phyloP scores from a whole-genome alignment of 2,797 vertebrate genomes.

The Enteromius treurensis region DNA sequence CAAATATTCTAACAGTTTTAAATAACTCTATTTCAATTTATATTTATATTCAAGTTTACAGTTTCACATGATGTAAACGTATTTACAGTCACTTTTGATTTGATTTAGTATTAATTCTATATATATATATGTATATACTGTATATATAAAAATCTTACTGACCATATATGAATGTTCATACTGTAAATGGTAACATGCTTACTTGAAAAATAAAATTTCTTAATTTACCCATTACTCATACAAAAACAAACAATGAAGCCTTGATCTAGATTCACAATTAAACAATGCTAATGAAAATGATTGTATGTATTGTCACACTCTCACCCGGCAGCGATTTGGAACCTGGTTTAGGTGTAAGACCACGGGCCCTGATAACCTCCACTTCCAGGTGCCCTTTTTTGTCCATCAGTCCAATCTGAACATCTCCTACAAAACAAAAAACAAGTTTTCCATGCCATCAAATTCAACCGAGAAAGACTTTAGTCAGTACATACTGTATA shows the following conservation, averaged over 20 bases:
- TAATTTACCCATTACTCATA: neutral
- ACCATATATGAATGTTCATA: neutral
- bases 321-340: slow-evolving; percentile 98
- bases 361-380: slow-evolving; percentile 97
- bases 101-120: no score
- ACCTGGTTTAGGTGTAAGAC: slow-evolving; percentile 95
- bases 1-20: neutral
- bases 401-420: slow-evolving; percentile 97
- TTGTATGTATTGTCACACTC: slow-evolving; percentile 21
- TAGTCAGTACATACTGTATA: no score
- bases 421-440: slow-evolving; percentile 82
- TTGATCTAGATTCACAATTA: neutral
- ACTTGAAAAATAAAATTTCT: neutral
- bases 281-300: neutral
- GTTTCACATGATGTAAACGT: neutral
- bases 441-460: neutral
- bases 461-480: neutral
- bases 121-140: no score
- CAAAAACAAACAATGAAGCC: neutral
- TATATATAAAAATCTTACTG: no score
- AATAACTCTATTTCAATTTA: neutral
- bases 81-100: neutral
- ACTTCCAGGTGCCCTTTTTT: slow-evolving; percentile 98
- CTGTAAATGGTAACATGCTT: neutral
- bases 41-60: neutral